A percentile compares a stretch with the other conserved stretches of the same genome.
These are phyloP conservation scores for Aldrovandia affinis DNA, from an alignment of 2,797 vertebrate genomes.

Conservation along the genomic window DNA sequence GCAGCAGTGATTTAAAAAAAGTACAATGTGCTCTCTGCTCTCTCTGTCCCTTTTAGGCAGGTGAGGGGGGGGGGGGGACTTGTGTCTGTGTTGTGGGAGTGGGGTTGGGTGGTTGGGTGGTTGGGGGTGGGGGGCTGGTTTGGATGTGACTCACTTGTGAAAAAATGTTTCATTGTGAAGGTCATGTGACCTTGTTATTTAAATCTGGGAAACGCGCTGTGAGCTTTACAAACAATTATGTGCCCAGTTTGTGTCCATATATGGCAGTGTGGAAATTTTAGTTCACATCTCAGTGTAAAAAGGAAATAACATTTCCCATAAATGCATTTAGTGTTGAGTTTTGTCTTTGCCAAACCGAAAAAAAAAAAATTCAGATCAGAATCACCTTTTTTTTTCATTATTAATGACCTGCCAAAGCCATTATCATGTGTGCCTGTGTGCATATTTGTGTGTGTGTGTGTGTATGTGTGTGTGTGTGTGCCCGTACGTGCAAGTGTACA, in stretches of 20 bases:
- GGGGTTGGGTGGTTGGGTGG: not conserved
- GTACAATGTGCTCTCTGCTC: not conserved
- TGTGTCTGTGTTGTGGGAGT: too few relatives aligned
- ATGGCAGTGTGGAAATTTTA: not conserved
- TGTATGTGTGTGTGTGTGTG: too few relatives aligned
- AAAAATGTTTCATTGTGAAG: not conserved
- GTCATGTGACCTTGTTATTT: conserved; percentile 9
- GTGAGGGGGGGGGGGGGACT: not conserved
- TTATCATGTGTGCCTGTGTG: too few relatives aligned
- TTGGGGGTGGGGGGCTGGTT: not conserved
- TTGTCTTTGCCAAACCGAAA: not conserved
- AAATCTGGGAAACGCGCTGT: not conserved
- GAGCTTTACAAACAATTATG: conserved; percentile 1
- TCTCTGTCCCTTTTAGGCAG: not conserved
- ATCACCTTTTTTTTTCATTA: not conserved
- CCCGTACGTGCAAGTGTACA: too few relatives aligned
- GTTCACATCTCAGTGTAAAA: not conserved
- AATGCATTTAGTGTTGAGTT: not conserved
- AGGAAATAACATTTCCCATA: not conserved
- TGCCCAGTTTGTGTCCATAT: not conserved
- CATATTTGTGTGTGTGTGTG: too few relatives aligned
- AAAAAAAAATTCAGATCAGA: not conserved
- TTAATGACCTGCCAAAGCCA: not conserved
- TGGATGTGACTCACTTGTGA: not conserved
- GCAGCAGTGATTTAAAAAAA: not conserved